Evolutionary conservation across 2,888 invertebrate species (phyloP), one percentile per base, ranked within the genome.

Genomic region (Drosophila algonquin): DNA sequence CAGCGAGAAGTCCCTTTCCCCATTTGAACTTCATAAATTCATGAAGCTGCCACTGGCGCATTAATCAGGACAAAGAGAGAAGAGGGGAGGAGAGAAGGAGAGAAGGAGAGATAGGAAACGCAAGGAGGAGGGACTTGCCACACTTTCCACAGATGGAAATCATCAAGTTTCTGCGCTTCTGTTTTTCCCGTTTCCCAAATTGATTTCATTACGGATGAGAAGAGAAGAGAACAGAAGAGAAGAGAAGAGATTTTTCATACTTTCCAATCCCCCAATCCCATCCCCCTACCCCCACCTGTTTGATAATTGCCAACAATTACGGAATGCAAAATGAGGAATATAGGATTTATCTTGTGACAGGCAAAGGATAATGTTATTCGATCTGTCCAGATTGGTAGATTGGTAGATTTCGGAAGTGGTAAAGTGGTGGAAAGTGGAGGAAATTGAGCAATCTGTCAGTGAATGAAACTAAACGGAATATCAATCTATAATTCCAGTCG

Each of bases 11-110:
- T 10, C 18, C 7, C 45, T 24, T 10, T 18, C 21, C 8, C 32
- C 12, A 16, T n/a, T 45, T 48, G 57, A 63, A 45, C 24, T 67
- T 56, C 63, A 67, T 67, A 67, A 67, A 67, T 67, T 63, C 50
- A 56, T 27, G 50, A 45, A 32, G 32, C 48, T 45, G 51, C 48
- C 61, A 54, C 40, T 62, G 35, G 62, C 55, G 55, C 62, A 62
- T 62, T 62, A 62, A 62, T 63, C 67, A 63, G 55, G 50, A 47
- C 56, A 46, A 32, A 16, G 27, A 48, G 30, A 30, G 16, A 21
- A 35, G 16, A 5, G 21, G 12, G 21, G 14, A 40, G 6, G 14
- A n/a, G 30, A 30, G 16, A 21, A 35, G 16, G 12, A 32, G 35
- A 35, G 14, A 40, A 14, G 14, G 40, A 40, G 14, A n/a, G 12